Evolutionary conservation across 1,140 invertebrate species (phyloP).

Genomic region (Acromyrmex heyeri): DNA sequence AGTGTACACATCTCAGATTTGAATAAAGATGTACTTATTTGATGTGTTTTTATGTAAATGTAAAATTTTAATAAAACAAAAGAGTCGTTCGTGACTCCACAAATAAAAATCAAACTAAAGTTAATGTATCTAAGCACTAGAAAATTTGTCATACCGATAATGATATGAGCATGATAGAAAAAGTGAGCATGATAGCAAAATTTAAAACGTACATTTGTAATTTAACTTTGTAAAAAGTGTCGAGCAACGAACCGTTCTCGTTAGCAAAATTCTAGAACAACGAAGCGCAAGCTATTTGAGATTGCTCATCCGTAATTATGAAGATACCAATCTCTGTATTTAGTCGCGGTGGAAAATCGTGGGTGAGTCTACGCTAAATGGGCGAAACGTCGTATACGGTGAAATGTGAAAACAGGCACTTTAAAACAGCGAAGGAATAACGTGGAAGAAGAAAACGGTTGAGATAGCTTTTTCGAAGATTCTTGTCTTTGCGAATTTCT

Average conservation of each 20-base stretch:
- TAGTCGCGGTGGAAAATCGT: slow-evolving; percentile 23
- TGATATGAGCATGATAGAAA: no score
- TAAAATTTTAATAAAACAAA: no score
- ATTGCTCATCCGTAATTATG: slow-evolving; percentile 49
- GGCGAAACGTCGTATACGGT: slow-evolving; percentile 16
- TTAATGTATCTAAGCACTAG: no score
- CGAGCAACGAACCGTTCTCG: slow-evolving; percentile 39
- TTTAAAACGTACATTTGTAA: no score
- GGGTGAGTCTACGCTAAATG: slow-evolving; percentile 31
- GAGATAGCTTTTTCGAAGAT: not conserved
- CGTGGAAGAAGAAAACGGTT: not conserved
- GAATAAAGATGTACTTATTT: no score
- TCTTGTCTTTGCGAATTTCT: not conserved
- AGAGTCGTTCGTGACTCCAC: no score
- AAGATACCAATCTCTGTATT: slow-evolving; percentile 54
- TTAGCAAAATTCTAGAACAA: slow-evolving; percentile 41
- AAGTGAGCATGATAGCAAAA: no score
- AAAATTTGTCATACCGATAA: no score
- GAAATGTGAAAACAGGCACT: slow-evolving; percentile 27
- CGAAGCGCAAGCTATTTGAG: slow-evolving; percentile 40
- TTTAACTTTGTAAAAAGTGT: not conserved
- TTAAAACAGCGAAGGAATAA: slow-evolving; percentile 16
- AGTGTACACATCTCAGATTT: no score
- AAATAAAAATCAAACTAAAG: no score
- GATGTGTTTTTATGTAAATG: no score